These are phyloP conservation scores for Rhinichthys klamathensis DNA, from an alignment of 2,113 vertebrate genomes.

Conservation along the genomic window DNA sequence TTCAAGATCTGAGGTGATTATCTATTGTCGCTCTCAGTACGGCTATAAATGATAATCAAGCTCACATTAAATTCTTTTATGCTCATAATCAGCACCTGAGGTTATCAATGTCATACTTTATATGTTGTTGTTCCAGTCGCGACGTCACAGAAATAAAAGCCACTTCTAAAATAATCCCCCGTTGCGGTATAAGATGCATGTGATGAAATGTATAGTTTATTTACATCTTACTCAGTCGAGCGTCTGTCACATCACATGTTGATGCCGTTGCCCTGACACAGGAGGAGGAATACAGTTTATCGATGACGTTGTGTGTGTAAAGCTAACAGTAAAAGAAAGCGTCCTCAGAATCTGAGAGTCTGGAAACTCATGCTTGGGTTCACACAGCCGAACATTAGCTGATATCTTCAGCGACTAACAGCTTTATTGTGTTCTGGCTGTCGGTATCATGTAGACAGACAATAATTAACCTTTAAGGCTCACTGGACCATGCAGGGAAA, in stretches of 20 bases:
- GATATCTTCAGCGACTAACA: slow-evolving; percentile 28
- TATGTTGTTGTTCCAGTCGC: no score
- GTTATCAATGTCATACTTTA: no score
- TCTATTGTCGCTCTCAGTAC: no score
- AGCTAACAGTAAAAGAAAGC: neutral
- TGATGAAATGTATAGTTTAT: no score
- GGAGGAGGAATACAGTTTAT: neutral
- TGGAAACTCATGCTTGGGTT: neutral
- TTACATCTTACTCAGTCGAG: neutral
- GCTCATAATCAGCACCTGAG: no score
- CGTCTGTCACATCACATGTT: neutral
- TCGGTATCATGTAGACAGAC: slow-evolving; percentile 68
- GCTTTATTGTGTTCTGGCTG: slow-evolving; percentile 68
- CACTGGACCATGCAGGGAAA: slow-evolving; percentile 69
- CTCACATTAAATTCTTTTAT: no score
- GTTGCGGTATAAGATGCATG: no score
- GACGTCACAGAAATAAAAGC: no score
- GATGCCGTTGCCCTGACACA: neutral
- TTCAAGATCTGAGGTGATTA: no score
- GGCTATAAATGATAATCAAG: no score
- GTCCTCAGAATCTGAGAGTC: neutral
- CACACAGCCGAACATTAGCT: slow-evolving; percentile 6
- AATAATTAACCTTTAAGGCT: slow-evolving; percentile 79
- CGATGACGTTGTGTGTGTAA: no score
- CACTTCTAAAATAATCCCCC: no score